Conservation (phyloP, 2,797 vertebrate species). For the Lacerta viridis region DNA sequence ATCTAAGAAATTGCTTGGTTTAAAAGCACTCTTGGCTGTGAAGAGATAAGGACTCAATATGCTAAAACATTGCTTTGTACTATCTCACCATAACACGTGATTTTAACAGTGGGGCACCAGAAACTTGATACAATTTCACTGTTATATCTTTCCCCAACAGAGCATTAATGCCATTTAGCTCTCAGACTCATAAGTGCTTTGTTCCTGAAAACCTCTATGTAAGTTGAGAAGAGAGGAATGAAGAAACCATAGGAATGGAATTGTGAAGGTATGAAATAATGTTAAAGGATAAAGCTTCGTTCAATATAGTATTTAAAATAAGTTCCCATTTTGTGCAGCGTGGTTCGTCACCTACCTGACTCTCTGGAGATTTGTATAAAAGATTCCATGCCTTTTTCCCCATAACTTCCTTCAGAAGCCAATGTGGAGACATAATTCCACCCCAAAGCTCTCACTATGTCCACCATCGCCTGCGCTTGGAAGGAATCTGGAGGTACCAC, state of each 20-base stretch:
- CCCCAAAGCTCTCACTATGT: slow-evolving; percentile 94
- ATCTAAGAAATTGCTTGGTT: slow-evolving; percentile 6
- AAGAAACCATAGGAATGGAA: background rate
- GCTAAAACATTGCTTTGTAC: slow-evolving; percentile 4
- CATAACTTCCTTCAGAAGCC: slow-evolving; percentile 98
- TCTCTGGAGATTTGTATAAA: slow-evolving; percentile 98
- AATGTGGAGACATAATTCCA: slow-evolving; percentile 98
- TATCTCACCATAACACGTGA: background rate
- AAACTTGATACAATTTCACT: background rate
- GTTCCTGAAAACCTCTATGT: slow-evolving; percentile 34
- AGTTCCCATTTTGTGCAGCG: background rate
- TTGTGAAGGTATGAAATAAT: slow-evolving; percentile 12
- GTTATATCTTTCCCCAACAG: slow-evolving; percentile 32
- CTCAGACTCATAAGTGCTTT: slow-evolving; percentile 30
- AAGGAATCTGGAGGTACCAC: slow-evolving; percentile 99
- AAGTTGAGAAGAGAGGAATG: fast-evolving
- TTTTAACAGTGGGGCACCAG: background rate
- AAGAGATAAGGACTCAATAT: slow-evolving; percentile 42
- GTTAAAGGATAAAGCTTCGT: background rate
- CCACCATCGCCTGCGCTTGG: slow-evolving; percentile 99
- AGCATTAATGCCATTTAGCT: background rate
- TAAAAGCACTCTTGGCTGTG: slow-evolving; percentile 26
- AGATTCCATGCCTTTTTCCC: slow-evolving; percentile 98
- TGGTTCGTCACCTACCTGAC: slow-evolving; percentile 86
- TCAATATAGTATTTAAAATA: slow-evolving; percentile 5